Evolutionary conservation across 1,140 invertebrate genomes (phyloP), one percentile per base, ranked within the genome.

Genomic region (Heliconius himera): DNA sequence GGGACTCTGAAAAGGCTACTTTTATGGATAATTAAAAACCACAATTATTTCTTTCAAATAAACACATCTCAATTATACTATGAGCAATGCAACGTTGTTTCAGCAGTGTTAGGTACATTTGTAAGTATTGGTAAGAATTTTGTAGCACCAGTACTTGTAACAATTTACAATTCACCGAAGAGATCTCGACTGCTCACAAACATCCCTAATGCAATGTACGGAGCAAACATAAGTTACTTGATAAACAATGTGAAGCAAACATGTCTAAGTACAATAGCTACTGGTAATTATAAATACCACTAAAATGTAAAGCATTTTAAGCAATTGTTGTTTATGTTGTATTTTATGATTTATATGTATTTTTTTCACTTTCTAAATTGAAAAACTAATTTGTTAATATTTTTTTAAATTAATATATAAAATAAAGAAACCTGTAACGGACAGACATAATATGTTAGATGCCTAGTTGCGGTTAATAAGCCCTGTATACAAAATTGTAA

Each of bases 171-270:
- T 66, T 83, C 78, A 78, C 72, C 33, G 54, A 78, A 72, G 49
- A 74, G 86, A 83, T 78, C 76, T 83, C 83, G 56, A 78, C 77
- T 80, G 80, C 78, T 82, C 79, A 82, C 75, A 83, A 77, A 80
- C 81, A 81, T 75, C 81, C 83, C 84, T 83, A 85, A 87, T 84
- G 82, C 85, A 85, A 88, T 84, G 84, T 79, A 78, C 81, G 80
- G 79, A 79, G 79, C 77, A 85, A 88, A 88, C 85, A 84, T 81
- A 86, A 86, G 80, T 81, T 81, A 82, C 81, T 83, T 74, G 83
- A 84, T 82, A 85, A 85, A 85, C 81, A 83, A 78, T 74, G 66
- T 73, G 70, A 46, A 46, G 70, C 46, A 81, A 81, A 82, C 51
- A 26, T 22, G 70, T 38, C n/a, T 76, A 83, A 83, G 60, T 26